Base-by-base conservation (phyloP, 2,797 vertebrate species). In the Protonibea diacanthus region DNA sequence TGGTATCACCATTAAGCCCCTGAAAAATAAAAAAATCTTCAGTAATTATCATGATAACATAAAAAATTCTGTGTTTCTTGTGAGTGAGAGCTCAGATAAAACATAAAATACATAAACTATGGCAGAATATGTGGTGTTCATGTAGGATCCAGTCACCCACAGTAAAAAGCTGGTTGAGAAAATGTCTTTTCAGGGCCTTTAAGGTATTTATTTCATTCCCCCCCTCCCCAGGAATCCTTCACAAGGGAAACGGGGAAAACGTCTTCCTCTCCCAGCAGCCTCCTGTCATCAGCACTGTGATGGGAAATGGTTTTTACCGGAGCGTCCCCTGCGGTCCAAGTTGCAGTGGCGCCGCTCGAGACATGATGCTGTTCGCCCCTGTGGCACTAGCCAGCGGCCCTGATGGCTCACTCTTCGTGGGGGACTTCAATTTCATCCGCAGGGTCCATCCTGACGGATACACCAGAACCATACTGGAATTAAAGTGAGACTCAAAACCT, bases 221-320 rank as follows among this genome's bases (percentile, higher is more conserved):
- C 80, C 20, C 69, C 71, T 82, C 78, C 55, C 10, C 90, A 99
- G 98, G 98, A 88, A 98, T 99, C 76, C 94, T 99, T 60, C 97
- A 99, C 92, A 99, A 99, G 94, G 98, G 98, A 81, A 97, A 98
- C 3, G 98, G 98, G 70, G 98, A 99, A 89, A 99, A 98, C 74
- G 90, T 98, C 87, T 99, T 97, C 93, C 97, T 99, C 80, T 98
- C 97, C 88, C 97, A 99, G 95, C 98, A 98, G 87, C 98, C 97
- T 0, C 95, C 96, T 1, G 95, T 99, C 68, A 97, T 99, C 90
- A 92, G 94, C 77, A 98, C 96, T 0, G 95, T 97, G 80, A 99
- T 99, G 98, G 97, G 98, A 57, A 99, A 96, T 0, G 97, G 97
- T 13, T 97, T 97, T 89, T 97, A 98, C 87, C 93, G 97, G n/a